Evolutionary conservation across 1,140 invertebrate species (phyloP).

Genomic region (Lepidurus couesii): DNA sequence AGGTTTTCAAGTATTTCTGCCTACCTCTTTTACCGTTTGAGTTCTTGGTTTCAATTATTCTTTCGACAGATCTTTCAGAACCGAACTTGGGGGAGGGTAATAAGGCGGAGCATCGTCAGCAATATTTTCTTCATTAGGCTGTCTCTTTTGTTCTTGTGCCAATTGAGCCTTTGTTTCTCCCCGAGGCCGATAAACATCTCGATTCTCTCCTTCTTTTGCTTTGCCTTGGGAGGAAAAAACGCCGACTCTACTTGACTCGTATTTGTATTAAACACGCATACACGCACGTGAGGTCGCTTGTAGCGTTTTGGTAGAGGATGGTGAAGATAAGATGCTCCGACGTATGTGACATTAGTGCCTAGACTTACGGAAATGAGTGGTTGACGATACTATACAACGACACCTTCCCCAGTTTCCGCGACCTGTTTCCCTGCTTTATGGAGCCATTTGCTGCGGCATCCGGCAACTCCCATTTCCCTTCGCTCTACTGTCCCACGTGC

Average conservation of each 20-base stretch:
- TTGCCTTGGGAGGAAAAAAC: neutral
- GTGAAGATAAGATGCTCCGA: neutral
- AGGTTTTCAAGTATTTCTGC: no score
- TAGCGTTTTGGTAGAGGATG: neutral
- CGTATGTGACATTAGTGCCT: neutral
- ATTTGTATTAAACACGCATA: neutral
- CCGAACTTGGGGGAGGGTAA: neutral
- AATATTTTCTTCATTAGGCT: slow-evolving; percentile 20
- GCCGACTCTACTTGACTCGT: neutral
- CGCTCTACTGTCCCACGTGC: neutral
- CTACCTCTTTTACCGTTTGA: neutral
- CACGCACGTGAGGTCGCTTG: neutral
- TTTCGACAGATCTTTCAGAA: neutral
- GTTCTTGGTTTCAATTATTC: neutral
- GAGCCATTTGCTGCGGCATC: neutral
- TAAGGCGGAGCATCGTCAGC: slow-evolving; percentile 1
- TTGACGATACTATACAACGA: neutral
- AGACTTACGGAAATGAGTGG: neutral
- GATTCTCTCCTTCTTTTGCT: neutral
- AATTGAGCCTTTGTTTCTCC: neutral
- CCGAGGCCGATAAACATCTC: neutral
- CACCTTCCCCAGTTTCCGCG: slow-evolving; percentile 17
- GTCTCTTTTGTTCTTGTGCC: neutral
- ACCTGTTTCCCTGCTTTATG: slow-evolving; percentile 18
- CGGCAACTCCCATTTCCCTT: neutral